A percentile compares a stretch with the other conserved stretches of the same genome.
phyloP scores from a whole-genome alignment of 2,888 invertebrate genomes.

The Melanchra persicariae region DNA sequence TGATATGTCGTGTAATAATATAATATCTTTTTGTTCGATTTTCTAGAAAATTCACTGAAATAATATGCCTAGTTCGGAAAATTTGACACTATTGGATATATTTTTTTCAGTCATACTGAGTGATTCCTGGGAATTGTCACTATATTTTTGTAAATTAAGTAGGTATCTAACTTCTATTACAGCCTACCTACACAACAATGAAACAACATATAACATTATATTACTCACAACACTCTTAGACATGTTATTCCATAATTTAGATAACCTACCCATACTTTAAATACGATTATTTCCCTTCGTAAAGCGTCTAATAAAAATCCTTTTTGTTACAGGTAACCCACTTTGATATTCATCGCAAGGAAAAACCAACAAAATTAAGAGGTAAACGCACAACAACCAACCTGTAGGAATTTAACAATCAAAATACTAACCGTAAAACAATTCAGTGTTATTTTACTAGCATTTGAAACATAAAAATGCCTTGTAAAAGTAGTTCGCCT shows the following conservation, averaged over 20 bases:
- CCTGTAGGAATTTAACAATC: conserved; percentile 70
- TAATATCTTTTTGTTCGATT: conserved; percentile 6
- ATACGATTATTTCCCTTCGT: neutral
- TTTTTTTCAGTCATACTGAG: conserved; percentile 38
- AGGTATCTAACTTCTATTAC: neutral
- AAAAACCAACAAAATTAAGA: conserved; percentile 66
- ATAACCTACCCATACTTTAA: neutral
- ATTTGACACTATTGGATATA: conserved; percentile 23
- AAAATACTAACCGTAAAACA: conserved; percentile 69
- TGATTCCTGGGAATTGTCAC: conserved; percentile 14
- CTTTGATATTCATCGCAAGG: conserved; percentile 58
- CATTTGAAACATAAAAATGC: conserved; percentile 66
- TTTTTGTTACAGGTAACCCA: conserved; percentile 78
- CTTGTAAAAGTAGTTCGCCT: conserved; percentile 72
- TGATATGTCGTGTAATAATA: conserved; percentile 24
- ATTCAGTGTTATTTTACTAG: conserved; percentile 69
- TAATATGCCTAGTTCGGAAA: conserved; percentile 1
- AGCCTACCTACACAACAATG: neutral
- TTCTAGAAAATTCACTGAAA: conserved; percentile 11
- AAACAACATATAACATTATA: neutral
- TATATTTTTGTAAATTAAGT: neutral
- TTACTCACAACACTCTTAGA: no score
- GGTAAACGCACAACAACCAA: conserved; percentile 68
- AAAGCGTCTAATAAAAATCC: conserved; percentile 48
- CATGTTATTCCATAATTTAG: neutral